phyloP scores from a whole-genome alignment of 2,113 vertebrate genomes.

The Urocolius indicus region DNA sequence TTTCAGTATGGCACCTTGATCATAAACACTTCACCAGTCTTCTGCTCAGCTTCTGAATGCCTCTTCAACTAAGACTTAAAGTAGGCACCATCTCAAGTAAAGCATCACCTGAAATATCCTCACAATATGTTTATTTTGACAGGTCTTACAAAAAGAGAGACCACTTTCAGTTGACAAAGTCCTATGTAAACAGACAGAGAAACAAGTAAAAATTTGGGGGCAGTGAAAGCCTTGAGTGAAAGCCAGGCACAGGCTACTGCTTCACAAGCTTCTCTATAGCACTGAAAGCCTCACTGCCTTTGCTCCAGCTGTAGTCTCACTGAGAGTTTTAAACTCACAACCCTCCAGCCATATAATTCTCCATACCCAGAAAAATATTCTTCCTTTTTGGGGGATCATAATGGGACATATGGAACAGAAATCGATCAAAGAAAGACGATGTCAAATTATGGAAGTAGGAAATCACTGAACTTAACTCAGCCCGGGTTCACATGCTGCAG shows the following conservation, averaged over 20 bases:
- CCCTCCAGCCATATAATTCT: not conserved
- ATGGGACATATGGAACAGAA: not conserved
- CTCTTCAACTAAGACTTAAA: not conserved
- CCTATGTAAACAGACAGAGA: not conserved
- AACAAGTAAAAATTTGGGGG: not conserved
- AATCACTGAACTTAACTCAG: not conserved
- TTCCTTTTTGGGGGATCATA: not conserved
- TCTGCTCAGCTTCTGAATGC: not conserved
- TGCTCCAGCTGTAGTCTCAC: not conserved
- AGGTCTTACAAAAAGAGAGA: not conserved
- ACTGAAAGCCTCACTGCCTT: not conserved
- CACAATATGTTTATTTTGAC: not conserved
- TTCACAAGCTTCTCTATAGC: not conserved
- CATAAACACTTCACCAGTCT: not conserved
- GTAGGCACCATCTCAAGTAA: not conserved
- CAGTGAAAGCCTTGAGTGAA: not conserved
- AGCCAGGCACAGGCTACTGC: not conserved
- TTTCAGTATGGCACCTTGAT: not conserved
- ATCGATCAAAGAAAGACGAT: not conserved
- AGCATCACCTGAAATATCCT: not conserved
- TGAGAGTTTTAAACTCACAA: not conserved
- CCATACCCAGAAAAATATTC: not conserved
- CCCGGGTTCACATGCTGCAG: not conserved
- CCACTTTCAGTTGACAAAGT: not conserved
- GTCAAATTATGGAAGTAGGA: not conserved